Evolutionary conservation across 2,888 invertebrate species (phyloP).

Genomic region (Himalopsyche japonica): DNA sequence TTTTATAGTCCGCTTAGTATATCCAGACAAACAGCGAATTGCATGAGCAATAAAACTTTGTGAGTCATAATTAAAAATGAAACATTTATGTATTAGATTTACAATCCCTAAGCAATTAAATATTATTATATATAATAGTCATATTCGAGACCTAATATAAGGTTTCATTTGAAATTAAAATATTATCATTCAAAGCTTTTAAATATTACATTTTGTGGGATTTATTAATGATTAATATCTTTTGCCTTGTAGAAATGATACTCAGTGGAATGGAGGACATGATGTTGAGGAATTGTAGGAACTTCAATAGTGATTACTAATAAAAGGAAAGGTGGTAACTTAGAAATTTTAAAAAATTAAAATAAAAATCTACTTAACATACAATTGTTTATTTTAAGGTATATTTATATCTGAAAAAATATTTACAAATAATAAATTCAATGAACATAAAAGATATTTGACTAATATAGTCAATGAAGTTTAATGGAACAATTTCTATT

Average conservation of each 20-base stretch:
- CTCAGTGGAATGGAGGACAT: neutral
- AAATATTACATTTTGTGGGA: neutral
- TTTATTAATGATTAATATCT: neutral
- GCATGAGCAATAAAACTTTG: too few relatives aligned
- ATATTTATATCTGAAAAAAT: neutral
- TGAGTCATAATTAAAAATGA: too few relatives aligned
- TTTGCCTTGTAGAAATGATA: neutral
- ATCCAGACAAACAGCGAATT: too few relatives aligned
- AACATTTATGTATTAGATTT: too few relatives aligned
- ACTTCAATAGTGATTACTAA: too few relatives aligned
- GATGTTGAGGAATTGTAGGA: neutral
- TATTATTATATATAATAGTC: too few relatives aligned
- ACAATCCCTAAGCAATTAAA: too few relatives aligned
- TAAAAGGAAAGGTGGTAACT: neutral
- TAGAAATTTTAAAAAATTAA: too few relatives aligned
- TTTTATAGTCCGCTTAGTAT: too few relatives aligned
- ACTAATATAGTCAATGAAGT: slow-evolving; percentile 21
- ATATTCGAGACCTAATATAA: too few relatives aligned
- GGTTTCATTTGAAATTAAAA: neutral
- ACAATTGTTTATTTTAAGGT: neutral
- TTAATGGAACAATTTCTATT: neutral
- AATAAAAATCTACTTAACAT: neutral
- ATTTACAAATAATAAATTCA: slow-evolving; percentile 4
- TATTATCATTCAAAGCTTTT: neutral
- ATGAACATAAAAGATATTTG: neutral